Conservation (phyloP, 2,797 vertebrate genomes). For the Cossypha polioptera region DNA sequence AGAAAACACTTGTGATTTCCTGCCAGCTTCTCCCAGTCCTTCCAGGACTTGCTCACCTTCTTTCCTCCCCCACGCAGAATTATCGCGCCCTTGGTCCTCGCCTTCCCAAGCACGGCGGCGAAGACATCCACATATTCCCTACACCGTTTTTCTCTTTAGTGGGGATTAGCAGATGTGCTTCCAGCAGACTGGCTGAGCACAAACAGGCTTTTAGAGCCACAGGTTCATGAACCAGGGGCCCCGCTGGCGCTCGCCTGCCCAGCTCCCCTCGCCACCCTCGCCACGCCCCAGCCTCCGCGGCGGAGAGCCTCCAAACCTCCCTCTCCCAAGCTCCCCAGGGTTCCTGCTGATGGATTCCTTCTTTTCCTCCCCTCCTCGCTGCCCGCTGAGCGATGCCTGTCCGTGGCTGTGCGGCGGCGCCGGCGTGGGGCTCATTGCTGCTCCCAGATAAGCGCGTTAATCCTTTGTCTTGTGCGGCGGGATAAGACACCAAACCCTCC, state of each 20-base stretch:
- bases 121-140: conserved; percentile 52
- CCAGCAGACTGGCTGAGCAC: conserved; percentile 69
- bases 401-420: neutral
- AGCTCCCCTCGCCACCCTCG: neutral
- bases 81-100: neutral
- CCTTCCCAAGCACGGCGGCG: neutral
- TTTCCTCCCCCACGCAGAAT: neutral
- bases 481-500: conserved; percentile 27
- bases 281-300: neutral
- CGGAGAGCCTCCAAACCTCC: neutral
- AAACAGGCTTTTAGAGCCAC: conserved; percentile 69
- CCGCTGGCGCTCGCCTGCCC: neutral
- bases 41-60: neutral
- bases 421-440: neutral
- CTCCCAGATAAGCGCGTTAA: conserved; percentile 42
- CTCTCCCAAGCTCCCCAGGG: neutral
- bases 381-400: neutral
- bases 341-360: neutral
- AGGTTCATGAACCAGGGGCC: conserved; percentile 54
- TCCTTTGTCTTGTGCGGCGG: neutral
- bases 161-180: conserved; percentile 71
- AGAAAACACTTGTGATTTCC: neutral
- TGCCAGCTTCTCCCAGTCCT: neutral
- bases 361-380: neutral
- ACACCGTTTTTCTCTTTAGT: conserved; percentile 69